Evolutionary conservation across 1,140 invertebrate species (phyloP).

Genomic region (Drosophila tristis): DNA sequence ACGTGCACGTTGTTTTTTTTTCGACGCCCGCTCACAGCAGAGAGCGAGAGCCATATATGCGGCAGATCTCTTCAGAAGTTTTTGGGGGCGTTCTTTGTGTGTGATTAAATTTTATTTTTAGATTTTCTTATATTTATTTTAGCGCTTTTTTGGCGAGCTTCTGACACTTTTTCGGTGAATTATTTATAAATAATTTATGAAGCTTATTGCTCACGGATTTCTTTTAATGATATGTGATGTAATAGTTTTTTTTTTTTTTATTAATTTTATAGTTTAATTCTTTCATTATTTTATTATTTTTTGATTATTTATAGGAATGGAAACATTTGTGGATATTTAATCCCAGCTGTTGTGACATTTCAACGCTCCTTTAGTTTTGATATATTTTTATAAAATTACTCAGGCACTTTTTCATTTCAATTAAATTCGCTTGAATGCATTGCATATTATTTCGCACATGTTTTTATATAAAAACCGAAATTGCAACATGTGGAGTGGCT

Average conservation of each 20-base stretch:
- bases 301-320: no score
- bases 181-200: constrained; percentile 14
- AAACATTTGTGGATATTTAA: no score
- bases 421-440: constrained; percentile 20
- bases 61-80: constrained; percentile 27
- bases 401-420: constrained; percentile 5
- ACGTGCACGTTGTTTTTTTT: constrained; percentile 30
- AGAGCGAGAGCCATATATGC: neutral
- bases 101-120: constrained; percentile 39
- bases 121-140: constrained; percentile 16
- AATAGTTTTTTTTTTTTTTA: neutral
- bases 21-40: constrained; percentile 4
- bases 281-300: neutral
- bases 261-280: neutral
- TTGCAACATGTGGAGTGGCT: constrained; percentile 27
- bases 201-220: neutral
- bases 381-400: neutral
- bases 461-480: constrained; percentile 18
- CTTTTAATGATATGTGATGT: neutral
- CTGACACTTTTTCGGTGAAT: constrained; percentile 17
- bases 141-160: constrained; percentile 2
- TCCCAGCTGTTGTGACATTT: neutral
- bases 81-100: constrained; percentile 29
- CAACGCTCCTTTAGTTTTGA: neutral
- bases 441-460: constrained; percentile 30